Percentiles rank a stretch among this genome's conserved stretches.
These are phyloP conservation scores for Pogoniulus pusillus DNA, from an alignment of 2,797 vertebrate species.

Conservation along the genomic window DNA sequence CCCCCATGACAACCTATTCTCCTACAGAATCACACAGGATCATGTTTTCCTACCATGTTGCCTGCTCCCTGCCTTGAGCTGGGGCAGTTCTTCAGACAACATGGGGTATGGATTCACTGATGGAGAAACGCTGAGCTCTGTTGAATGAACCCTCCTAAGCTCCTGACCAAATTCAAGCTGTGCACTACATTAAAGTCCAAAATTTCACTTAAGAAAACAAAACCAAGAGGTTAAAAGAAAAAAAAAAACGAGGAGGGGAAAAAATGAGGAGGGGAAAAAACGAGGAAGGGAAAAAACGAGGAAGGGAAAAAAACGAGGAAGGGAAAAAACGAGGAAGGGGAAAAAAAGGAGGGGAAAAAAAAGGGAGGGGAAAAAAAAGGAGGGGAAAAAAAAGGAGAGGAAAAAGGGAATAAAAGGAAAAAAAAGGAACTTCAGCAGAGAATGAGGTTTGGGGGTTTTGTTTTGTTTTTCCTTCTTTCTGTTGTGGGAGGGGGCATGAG, in stretches of 20 bases:
- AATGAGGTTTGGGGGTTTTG: slow-evolving; percentile 62
- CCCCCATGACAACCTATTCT: neutral
- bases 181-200: slow-evolving; percentile 83
- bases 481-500: slow-evolving; percentile 70
- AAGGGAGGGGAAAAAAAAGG: no score
- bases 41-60: neutral
- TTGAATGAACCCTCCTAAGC: slow-evolving; percentile 76
- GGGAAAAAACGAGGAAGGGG: no score
- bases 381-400: no score
- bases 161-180: slow-evolving; percentile 93
- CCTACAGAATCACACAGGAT: no score
- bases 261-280: no score
- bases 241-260: slow-evolving; percentile 41
- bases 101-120: slow-evolving; percentile 67
- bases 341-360: no score
- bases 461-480: slow-evolving; percentile 64
- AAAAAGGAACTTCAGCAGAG: slow-evolving; percentile 68
- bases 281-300: no score
- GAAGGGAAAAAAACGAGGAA: no score
- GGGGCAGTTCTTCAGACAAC: slow-evolving; percentile 59
- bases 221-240: slow-evolving; percentile 63
- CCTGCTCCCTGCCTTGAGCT: neutral
- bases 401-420: no score
- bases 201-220: slow-evolving; percentile 75
- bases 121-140: slow-evolving; percentile 68